Evolutionary conservation across 2,888 invertebrate species (phyloP), one percentile per base, ranked within the genome.

Genomic region (Pheosia tremula): DNA sequence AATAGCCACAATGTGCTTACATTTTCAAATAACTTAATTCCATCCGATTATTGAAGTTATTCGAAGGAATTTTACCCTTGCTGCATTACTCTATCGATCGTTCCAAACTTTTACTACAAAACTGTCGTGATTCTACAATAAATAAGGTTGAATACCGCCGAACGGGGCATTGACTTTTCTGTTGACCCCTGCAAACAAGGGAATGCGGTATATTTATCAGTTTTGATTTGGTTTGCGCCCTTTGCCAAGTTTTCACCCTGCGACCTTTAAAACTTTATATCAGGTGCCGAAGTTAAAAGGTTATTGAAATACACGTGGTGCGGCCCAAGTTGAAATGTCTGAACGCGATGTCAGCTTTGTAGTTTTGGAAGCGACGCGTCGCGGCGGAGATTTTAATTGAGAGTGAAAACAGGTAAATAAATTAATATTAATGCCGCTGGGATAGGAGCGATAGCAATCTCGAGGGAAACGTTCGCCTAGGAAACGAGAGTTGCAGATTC

Each of bases 261-360:
- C 61, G 61, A 67, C 71, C 71, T 68, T 65, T 56, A 38, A 36
- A 62, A 70, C 52, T 66, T 67, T 57, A 60, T 61, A 68, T 61
- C 54, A 52, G 43, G 52, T 56, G 47, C 53, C 57, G 65, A 68
- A 72, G 58, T 66, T 54, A 43, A 61, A 64, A 65, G 62, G 56
- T 67, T 63, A 64, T 63, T 63, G 24, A 52, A 59, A 67, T 63
- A 49, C 50, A 55, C 9, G 24, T 50, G 39, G 49, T 66, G 47
- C 24, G 50, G 50, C 24, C n/a, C 47, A 5, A 50, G 24, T 50
- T 50, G 11, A 5, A 24, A 24, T 24, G 50, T 9, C 50, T 7
- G 50, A 50, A 50, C 50, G 24, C 50, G 50, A 6, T 24, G 50
- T 50, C 50, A 24, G 24, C 50, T 50, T 50, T 50, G 47, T n/a